A percentile compares a stretch with the other conserved stretches of the same genome.
Conservation (phyloP, 2,888 invertebrate species). For the Caenorhabditis sp. region DNA sequence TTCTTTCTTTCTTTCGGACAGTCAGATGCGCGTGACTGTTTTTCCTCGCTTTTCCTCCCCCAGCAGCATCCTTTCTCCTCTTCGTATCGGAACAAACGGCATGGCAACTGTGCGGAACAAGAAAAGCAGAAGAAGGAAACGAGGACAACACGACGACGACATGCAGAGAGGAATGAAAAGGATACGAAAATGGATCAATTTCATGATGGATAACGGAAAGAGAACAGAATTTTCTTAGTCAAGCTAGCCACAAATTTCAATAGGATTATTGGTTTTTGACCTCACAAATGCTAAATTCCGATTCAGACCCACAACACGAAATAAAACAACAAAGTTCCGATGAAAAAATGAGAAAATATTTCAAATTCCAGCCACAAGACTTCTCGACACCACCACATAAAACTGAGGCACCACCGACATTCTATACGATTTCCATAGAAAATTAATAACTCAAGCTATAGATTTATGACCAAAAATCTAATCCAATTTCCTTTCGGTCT, state of each 20-base stretch:
- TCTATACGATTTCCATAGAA: neutral
- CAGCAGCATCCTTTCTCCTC: constrained; percentile 4
- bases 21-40: constrained; percentile 40
- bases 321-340: neutral
- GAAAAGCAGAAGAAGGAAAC: constrained; percentile 24
- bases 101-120: constrained; percentile 39
- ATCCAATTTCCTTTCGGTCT: neutral
- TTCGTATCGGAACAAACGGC: constrained; percentile 47
- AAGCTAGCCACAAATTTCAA: no score
- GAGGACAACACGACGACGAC: constrained; percentile 12
- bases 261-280: no score
- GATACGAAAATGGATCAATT: constrained; percentile 8
- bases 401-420: neutral
- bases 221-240: no score
- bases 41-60: constrained; percentile 5
- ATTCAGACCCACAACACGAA: neutral
- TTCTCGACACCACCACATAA: neutral
- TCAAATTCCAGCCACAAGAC: neutral
- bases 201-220: no score
- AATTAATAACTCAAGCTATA: neutral
- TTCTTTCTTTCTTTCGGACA: constrained; percentile 28
- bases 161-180: neutral
- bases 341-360: neutral
- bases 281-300: neutral
- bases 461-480: neutral